Base-by-base conservation (phyloP, 2,888 invertebrate species). In the Drosophila merina region DNA sequence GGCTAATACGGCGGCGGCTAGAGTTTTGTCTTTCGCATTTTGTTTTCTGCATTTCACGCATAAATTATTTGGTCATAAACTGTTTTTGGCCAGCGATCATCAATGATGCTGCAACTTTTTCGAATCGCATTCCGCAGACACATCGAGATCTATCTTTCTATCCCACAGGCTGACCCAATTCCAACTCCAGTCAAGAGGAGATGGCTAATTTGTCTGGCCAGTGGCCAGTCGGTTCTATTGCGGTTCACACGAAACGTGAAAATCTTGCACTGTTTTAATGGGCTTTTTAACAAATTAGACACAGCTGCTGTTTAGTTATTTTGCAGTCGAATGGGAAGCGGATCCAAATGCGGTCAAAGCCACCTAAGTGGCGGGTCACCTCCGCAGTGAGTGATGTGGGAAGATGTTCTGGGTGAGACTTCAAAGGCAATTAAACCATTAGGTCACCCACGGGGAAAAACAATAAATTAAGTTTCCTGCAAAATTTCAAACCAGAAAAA, bases 1-100 rank as follows among this genome's bases (percentile, higher is more conserved):
- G 71, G 50, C 50, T 36, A 58, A 42, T 72, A 33, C 28, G 9
- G 20, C 20, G 20, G 20, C 20, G 20, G 20, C 26, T 48, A n/a
- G 33, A 50, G 38, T 51, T 55, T 50, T 59, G 47, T 45, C 52
- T 52, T 59, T 49, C 45, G 59, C 71, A 71, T 73, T 84, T 84
- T 83, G 77, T 55, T 74, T 86, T 68, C 54, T 64, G 76, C 76
- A 74, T 80, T 80, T 79, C 75, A 71, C 72, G 86, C 71, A 86
- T 83, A 79, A 70, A 79, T 82, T 79, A 72, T 76, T 64, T 75
- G 64, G 10, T 52, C 66, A 81, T 77, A 77, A 79, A 76, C 72
- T 64, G 64, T 60, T 63, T 57, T 67, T 49, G 20, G 74, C 38
- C 71, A 8, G 30, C 55, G 36, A 12, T 25, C 31, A 60, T 48